These are phyloP conservation scores for Platerodrilus igneus DNA, from an alignment of 2,888 invertebrate genomes.

Conservation along the genomic window DNA sequence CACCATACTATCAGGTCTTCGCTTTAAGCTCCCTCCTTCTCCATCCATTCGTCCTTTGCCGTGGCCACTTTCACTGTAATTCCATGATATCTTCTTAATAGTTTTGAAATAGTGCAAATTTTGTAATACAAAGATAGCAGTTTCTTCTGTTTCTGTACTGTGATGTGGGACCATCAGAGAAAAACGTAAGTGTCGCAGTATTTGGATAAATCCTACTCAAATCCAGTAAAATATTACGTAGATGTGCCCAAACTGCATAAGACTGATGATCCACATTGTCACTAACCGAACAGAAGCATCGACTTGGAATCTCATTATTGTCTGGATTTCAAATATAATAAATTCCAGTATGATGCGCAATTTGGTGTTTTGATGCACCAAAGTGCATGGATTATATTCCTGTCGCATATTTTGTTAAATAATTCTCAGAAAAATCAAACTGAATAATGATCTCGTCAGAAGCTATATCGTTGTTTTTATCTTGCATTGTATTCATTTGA, in stretches of 20 bases:
- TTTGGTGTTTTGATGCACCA: constrained; percentile 14
- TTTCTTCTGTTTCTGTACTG: constrained; percentile 16
- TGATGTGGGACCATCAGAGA: constrained; percentile 18
- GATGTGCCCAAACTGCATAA: constrained; percentile 15
- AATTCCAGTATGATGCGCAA: constrained; percentile 16
- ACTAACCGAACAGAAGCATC: constrained; percentile 14
- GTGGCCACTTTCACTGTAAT: too few relatives aligned
- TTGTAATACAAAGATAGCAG: too few relatives aligned
- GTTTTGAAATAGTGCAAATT: too few relatives aligned
- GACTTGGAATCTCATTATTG: constrained; percentile 2
- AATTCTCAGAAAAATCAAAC: constrained; percentile 20
- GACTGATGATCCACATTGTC: constrained; percentile 18
- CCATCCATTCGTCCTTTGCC: too few relatives aligned
- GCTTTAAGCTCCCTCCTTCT: too few relatives aligned
- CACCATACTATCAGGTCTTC: too few relatives aligned
- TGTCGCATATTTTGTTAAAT: constrained; percentile 12
- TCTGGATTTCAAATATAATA: constrained; percentile 8
- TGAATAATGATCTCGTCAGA: constrained; percentile 15
- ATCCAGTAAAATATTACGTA: constrained; percentile 7
- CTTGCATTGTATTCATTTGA: too few relatives aligned
- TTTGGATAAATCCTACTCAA: constrained; percentile 6
- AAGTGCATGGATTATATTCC: constrained; percentile 20
- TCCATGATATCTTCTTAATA: too few relatives aligned
- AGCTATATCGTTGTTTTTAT: not conserved
- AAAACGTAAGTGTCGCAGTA: constrained; percentile 9